phyloP scores from a whole-genome alignment of 1,140 invertebrate genomes.

The Leptinotarsa texana region DNA sequence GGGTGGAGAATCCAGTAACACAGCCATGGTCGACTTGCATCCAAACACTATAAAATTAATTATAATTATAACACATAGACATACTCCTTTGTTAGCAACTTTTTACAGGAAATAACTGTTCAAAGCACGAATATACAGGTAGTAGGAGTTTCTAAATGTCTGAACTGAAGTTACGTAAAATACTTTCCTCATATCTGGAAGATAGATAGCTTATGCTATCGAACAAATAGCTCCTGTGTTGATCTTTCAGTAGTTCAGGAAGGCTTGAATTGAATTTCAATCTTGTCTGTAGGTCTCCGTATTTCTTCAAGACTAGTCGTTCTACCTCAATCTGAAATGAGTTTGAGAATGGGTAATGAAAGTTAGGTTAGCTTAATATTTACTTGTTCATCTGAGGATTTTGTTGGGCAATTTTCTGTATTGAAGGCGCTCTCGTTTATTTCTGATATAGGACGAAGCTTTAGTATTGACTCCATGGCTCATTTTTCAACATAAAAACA shows the following conservation, averaged over 20 bases:
- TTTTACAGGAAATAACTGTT: no score
- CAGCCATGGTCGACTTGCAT: conserved; percentile 93
- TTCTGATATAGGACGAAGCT: conserved; percentile 15
- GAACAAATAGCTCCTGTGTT: conserved; percentile 72
- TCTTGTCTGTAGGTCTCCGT: conserved; percentile 34
- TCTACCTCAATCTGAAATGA: conserved; percentile 45
- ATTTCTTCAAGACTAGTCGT: conserved; percentile 43
- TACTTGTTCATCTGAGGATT: conserved; percentile 65
- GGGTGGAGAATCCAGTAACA: conserved; percentile 95
- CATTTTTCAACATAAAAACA: neutral
- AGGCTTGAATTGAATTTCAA: conserved; percentile 49
- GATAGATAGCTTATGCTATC: conserved; percentile 70
- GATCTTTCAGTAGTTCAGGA: conserved; percentile 66
- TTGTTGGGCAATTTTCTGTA: conserved; percentile 48
- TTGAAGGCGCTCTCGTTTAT: conserved; percentile 15
- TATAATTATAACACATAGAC: no score
- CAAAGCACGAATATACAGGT: no score
- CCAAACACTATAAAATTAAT: conserved; percentile 67
- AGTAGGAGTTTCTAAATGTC: no score
- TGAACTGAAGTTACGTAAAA: neutral
- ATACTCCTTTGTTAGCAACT: no score
- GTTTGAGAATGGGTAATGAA: conserved; percentile 5
- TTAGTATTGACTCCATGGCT: conserved; percentile 2
- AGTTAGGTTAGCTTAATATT: conserved; percentile 27
- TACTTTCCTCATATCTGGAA: conserved; percentile 68